phyloP scores from a whole-genome alignment of 2,888 invertebrate genomes.

The Ceratothoa steindachneri region DNA sequence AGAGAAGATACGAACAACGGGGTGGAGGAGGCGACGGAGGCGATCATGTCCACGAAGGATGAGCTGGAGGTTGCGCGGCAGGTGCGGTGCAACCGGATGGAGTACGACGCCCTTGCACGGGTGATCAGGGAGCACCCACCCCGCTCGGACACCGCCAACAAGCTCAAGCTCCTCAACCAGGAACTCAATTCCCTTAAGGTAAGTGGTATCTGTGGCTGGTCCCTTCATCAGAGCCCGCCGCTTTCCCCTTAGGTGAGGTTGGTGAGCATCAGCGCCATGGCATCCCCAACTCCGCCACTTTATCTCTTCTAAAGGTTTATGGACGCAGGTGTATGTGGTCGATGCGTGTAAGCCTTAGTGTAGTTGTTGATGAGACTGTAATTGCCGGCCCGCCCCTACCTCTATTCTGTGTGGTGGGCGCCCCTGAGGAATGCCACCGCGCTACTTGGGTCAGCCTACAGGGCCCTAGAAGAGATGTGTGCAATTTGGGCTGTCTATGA shows the following conservation, averaged over 20 bases:
- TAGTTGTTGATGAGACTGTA: too few relatives aligned
- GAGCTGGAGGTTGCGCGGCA: conserved; percentile 77
- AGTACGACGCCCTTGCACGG: conserved; percentile 88
- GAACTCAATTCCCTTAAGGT: conserved; percentile 45
- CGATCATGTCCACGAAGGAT: conserved; percentile 73
- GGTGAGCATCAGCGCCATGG: too few relatives aligned
- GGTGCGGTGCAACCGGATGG: conserved; percentile 81
- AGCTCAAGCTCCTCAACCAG: conserved; percentile 38
- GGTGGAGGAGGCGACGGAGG: conserved; percentile 72
- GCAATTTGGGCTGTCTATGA: too few relatives aligned
- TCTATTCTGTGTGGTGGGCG: too few relatives aligned
- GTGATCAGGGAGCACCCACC: conserved; percentile 54
- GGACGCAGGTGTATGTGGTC: too few relatives aligned
- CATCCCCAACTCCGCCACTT: too few relatives aligned
- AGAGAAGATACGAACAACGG: conserved; percentile 67
- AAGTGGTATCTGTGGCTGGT: neutral
- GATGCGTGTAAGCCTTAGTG: too few relatives aligned
- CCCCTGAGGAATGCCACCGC: too few relatives aligned
- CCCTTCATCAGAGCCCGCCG: neutral
- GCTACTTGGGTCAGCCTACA: too few relatives aligned
- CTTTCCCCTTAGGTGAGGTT: neutral
- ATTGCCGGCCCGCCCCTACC: too few relatives aligned
- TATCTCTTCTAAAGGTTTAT: too few relatives aligned
- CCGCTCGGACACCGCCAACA: conserved; percentile 40
- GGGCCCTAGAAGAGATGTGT: too few relatives aligned